Percentiles rank a stretch among this genome's conserved stretches.
phyloP scores from a whole-genome alignment of 2,113 vertebrate species.

The Phrynocephalus versicolor region DNA sequence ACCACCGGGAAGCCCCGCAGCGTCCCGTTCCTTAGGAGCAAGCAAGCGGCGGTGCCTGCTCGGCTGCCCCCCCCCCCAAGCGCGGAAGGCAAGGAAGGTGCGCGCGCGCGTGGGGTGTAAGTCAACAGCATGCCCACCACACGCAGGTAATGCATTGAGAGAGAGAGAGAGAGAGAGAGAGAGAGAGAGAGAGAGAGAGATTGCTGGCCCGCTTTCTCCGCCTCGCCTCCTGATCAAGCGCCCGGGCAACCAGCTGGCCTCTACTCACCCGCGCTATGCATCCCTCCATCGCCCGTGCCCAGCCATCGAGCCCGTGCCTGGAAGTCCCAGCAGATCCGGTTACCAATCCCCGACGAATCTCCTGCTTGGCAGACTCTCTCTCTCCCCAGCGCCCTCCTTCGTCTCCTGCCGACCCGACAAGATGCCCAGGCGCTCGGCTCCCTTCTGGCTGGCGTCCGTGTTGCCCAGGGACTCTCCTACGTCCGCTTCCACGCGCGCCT shows the following conservation, averaged over 20 bases:
- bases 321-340: background rate
- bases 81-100: background rate
- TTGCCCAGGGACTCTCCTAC: background rate
- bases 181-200: no score
- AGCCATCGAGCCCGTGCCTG: background rate
- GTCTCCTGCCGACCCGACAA: no score
- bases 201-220: no score
- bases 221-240: background rate
- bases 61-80: background rate
- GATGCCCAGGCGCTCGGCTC: background rate
- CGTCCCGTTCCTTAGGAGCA: no score
- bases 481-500: slow-evolving; percentile 32
- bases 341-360: background rate
- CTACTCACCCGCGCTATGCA: slow-evolving; percentile 25
- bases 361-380: background rate
- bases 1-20: no score
- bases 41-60: no score
- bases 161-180: no score
- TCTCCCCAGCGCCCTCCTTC: background rate
- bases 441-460: background rate
- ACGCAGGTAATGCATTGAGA: no score
- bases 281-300: background rate
- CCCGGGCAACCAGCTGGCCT: no score
- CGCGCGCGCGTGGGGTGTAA: background rate
- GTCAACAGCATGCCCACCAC: background rate